A percentile compares a stretch with the other conserved stretches of the same genome.
These are phyloP conservation scores for Australoheros scitulus DNA, from an alignment of 2,113 vertebrate genomes.

Conservation along the genomic window DNA sequence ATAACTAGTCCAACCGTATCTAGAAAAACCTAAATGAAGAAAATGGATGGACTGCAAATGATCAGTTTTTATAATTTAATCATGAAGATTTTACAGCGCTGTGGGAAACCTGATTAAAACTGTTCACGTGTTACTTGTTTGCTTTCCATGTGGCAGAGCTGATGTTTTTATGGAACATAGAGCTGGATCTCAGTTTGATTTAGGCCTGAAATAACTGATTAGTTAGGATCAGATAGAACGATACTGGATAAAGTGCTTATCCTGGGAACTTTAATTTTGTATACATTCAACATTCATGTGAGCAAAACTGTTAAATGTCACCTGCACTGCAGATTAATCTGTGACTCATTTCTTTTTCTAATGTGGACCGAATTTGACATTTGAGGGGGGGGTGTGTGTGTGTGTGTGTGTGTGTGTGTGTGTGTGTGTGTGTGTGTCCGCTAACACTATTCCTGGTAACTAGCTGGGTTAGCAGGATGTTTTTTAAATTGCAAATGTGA, in stretches of 20 bases:
- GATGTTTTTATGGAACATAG: neutral
- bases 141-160: neutral
- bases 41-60: too few relatives aligned
- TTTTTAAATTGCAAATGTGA: too few relatives aligned
- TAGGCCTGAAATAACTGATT: neutral
- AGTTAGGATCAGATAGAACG: neutral
- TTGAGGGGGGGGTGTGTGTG: too few relatives aligned
- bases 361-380: neutral
- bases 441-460: too few relatives aligned
- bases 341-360: neutral
- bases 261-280: neutral
- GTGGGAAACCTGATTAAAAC: conserved; percentile 5
- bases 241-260: neutral
- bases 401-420: too few relatives aligned
- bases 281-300: neutral
- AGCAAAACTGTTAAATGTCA: neutral
- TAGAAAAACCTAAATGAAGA: too few relatives aligned
- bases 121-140: neutral
- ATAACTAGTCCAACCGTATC: too few relatives aligned
- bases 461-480: too few relatives aligned
- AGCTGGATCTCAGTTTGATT: neutral
- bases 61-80: too few relatives aligned
- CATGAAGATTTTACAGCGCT: too few relatives aligned
- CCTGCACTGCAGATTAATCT: neutral
- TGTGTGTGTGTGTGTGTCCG: too few relatives aligned